Percentiles rank a stretch among this genome's conserved stretches.
Conservation (phyloP, 2,888 invertebrate genomes). For the Hirudinaria manillensis region DNA sequence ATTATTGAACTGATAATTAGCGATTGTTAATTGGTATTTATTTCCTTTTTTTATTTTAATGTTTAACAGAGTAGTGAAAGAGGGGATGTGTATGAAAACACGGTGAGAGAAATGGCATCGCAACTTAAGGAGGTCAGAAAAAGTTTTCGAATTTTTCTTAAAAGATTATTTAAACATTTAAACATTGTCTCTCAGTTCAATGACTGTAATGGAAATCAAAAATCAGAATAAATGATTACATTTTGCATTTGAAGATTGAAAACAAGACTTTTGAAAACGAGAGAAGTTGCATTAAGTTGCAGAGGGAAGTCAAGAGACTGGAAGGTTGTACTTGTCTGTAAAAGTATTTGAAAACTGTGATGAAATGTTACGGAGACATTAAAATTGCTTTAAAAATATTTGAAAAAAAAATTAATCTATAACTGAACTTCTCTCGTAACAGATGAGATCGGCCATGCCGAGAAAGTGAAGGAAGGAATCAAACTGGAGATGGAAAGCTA, state of each 20-base stretch:
- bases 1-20: no score
- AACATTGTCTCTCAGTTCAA: not conserved
- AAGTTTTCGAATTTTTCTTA: not conserved
- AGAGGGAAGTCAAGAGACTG: slow-evolving; percentile 14
- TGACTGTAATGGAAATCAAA: not conserved
- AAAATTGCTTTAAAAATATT: not conserved
- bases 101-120: slow-evolving; percentile 17
- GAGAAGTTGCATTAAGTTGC: slow-evolving; percentile 12
- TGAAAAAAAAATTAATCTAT: no score
- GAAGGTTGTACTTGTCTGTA: not conserved
- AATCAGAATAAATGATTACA: not conserved
- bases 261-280: slow-evolving; percentile 19
- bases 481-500: slow-evolving; percentile 20
- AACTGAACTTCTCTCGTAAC: not conserved
- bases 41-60: not conserved
- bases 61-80: slow-evolving; percentile 12
- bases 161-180: not conserved
- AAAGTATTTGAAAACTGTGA: no score
- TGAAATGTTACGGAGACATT: not conserved
- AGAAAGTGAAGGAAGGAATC: slow-evolving; percentile 7
- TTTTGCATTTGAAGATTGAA: slow-evolving; percentile 11
- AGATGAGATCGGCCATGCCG: slow-evolving; percentile 12
- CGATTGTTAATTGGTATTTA: no score
- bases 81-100: slow-evolving; percentile 13
- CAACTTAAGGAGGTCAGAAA: slow-evolving; percentile 12